Conservation (phyloP, 53 echinoderm and acorn worm genomes). For the Apostichopus leukothele region DNA sequence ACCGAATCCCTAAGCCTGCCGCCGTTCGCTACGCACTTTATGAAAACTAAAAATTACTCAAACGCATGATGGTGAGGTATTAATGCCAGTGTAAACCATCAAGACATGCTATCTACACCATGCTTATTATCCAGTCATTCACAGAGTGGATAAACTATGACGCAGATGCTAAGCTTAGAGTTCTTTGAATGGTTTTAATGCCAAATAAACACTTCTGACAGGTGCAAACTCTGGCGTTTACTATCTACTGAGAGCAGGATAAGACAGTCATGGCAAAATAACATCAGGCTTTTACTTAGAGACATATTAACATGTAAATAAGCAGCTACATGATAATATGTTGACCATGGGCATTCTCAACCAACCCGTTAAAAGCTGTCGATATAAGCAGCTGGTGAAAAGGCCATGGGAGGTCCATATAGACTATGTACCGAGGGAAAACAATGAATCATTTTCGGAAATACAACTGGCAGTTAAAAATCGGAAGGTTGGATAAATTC, state of each 20-base stretch:
- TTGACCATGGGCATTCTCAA: not conserved
- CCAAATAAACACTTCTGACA: not conserved
- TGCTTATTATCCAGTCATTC: not conserved
- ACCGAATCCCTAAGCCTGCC: not conserved
- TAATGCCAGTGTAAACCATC: not conserved
- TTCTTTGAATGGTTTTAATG: not conserved
- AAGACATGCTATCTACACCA: not conserved
- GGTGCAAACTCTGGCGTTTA: not conserved
- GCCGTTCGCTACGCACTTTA: not conserved
- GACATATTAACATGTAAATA: not conserved
- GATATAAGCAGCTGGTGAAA: not conserved
- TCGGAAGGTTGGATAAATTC: too few species aligned
- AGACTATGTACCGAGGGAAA: too few species aligned
- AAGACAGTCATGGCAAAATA: not conserved
- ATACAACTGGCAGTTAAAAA: too few species aligned
- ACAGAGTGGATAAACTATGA: not conserved
- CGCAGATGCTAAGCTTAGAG: not conserved
- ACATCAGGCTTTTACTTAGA: not conserved
- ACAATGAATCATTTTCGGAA: too few species aligned
- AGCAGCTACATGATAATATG: not conserved
- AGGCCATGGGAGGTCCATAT: not conserved
- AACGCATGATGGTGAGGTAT: too few species aligned
- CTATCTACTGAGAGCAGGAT: not conserved
- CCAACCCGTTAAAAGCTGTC: not conserved
- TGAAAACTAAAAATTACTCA: too few species aligned